Percentiles rank a stretch among this genome's conserved stretches.
phyloP scores from a whole-genome alignment of 2,888 invertebrate genomes.

The Dromius quadrimaculatus region DNA sequence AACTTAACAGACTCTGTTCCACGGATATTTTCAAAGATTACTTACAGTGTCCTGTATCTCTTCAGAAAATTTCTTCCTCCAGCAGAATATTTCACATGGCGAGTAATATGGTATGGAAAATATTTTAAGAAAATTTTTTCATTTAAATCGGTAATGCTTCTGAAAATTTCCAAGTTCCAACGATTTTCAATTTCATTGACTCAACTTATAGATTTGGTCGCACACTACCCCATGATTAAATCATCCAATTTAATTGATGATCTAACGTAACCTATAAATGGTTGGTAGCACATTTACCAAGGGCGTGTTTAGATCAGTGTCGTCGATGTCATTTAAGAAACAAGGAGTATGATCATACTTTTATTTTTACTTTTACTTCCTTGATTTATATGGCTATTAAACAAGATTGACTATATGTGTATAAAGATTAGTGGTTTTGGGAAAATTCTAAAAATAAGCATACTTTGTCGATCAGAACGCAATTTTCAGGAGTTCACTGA shows the following conservation, averaged over 20 bases:
- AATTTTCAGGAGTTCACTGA: not conserved
- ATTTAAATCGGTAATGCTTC: no score
- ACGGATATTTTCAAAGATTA: no score
- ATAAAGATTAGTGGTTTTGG: not conserved
- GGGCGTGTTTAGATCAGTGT: slow-evolving; percentile 28
- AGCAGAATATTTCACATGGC: no score
- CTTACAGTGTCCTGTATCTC: no score
- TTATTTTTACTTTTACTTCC: not conserved
- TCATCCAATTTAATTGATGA: slow-evolving; percentile 50
- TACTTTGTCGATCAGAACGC: not conserved
- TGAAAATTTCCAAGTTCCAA: no score
- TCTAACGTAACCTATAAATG: slow-evolving; percentile 41
- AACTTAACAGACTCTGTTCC: no score
- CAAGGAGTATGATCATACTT: not conserved
- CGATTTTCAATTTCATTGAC: no score
- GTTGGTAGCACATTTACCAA: slow-evolving; percentile 29
- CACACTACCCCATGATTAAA: slow-evolving; percentile 39
- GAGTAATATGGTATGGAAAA: no score
- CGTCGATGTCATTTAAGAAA: not conserved
- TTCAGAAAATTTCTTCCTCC: no score
- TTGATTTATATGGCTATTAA: not conserved
- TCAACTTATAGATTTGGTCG: slow-evolving; percentile 13
- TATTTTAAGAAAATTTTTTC: no score
- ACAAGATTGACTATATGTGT: not conserved
- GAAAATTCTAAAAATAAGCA: not conserved